Conservation (phyloP, 2,797 vertebrate genomes). For the Ambastaia sidthimunki region DNA sequence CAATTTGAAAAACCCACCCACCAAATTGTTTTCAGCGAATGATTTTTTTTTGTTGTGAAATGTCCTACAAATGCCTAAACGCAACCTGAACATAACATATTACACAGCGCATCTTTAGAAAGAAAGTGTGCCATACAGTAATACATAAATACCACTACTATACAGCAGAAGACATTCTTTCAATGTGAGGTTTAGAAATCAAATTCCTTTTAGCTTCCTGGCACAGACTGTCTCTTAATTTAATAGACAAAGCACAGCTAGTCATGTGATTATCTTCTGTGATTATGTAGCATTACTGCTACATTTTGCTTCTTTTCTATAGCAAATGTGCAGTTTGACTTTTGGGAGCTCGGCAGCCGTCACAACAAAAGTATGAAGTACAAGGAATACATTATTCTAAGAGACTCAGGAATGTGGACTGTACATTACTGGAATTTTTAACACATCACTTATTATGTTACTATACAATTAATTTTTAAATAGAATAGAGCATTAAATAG, state of each 20-base stretch:
- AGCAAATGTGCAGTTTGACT: not conserved
- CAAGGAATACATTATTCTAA: conserved; percentile 56
- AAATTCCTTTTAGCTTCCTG: conserved; percentile 33
- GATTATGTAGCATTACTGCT: conserved; percentile 39
- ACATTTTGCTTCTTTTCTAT: not conserved
- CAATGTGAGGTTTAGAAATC: conserved; percentile 34
- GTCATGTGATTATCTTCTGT: conserved; percentile 50
- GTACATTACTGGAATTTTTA: too few species aligned
- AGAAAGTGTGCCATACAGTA: not conserved
- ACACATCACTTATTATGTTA: too few species aligned
- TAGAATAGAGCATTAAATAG: too few species aligned
- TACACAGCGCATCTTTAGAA: conserved; percentile 2
- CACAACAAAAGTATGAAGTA: conserved; percentile 51
- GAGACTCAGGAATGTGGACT: conserved; percentile 62
- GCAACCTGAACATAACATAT: not conserved
- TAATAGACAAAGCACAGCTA: conserved; percentile 39
- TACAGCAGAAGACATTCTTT: not conserved
- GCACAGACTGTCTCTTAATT: conserved; percentile 39
- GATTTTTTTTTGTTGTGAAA: too few species aligned
- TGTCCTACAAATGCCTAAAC: too few species aligned
- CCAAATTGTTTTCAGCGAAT: too few species aligned
- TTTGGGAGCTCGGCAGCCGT: not conserved
- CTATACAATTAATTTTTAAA: too few species aligned
- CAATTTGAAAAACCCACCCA: too few species aligned
- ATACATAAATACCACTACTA: too few species aligned